Conservation (phyloP, 2,797 vertebrate genomes). For the Cynodonichthys magdalenae region DNA sequence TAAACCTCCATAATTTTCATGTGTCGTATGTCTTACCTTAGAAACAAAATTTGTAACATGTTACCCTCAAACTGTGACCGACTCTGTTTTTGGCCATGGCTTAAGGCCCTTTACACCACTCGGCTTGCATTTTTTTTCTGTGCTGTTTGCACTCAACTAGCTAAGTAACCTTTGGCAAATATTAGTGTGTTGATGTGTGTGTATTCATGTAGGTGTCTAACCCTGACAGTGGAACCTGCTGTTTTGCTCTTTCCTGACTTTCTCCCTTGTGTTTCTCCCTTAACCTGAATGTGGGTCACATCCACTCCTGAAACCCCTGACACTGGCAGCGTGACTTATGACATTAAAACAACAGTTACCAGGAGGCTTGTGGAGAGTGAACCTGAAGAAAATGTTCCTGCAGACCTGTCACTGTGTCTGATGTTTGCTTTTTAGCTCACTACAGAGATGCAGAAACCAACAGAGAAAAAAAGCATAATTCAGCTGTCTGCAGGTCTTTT, state of each 20-base stretch:
- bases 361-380: constrained; percentile 15
- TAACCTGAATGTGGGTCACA: constrained; percentile 39
- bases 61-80: constrained; percentile 11
- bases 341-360: constrained; percentile 34
- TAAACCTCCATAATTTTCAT: constrained; percentile 20
- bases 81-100: constrained; percentile 12
- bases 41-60: constrained; percentile 14
- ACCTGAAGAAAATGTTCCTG: constrained; percentile 5
- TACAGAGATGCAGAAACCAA: constrained; percentile 6
- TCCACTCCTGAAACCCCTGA: constrained; percentile 34
- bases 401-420: constrained; percentile 13
- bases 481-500: not conserved
- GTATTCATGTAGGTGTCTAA: constrained; percentile 7
- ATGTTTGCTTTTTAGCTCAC: constrained; percentile 11
- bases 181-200: constrained; percentile 22
- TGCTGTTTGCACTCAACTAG: constrained; percentile 14
- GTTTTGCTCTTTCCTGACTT: constrained; percentile 28
- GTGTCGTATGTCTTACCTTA: constrained; percentile 10
- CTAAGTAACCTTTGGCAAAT: constrained; percentile 34
- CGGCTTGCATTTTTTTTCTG: constrained; percentile 5
- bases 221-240: constrained; percentile 21
- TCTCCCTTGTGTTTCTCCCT: constrained; percentile 31
- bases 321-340: constrained; percentile 32
- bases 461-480: not conserved
- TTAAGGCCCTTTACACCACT: constrained; percentile 25